These are phyloP conservation scores for Isoperla grammatica DNA, from an alignment of 2,888 invertebrate genomes.

Conservation along the genomic window DNA sequence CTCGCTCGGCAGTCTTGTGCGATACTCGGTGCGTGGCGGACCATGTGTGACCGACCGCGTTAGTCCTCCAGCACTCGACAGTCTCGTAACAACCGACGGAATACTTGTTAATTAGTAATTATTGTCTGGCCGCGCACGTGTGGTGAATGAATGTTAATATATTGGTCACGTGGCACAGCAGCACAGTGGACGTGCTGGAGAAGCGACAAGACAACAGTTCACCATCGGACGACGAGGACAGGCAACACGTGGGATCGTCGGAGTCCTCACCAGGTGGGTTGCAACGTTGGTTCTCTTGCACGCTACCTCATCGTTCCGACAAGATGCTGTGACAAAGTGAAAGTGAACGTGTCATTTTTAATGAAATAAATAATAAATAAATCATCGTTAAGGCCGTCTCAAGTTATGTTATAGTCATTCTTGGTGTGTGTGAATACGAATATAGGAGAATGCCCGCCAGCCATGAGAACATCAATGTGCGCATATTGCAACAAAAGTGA, in stretches of 20 bases:
- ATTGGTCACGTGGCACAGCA: not conserved
- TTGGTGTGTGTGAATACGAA: too few relatives aligned
- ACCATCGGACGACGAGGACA: not conserved
- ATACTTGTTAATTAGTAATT: not conserved
- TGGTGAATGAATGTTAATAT: slow-evolving; percentile 12
- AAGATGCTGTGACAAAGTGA: not conserved
- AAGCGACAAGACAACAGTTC: not conserved
- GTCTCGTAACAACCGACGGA: not conserved
- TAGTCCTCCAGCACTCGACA: too few relatives aligned
- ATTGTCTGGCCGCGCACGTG: not conserved
- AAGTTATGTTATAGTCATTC: not conserved
- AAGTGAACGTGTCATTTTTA: slow-evolving; percentile 8
- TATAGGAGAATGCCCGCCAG: slow-evolving; percentile 7
- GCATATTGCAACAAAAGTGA: slow-evolving; percentile 11
- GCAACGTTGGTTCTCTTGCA: too few relatives aligned
- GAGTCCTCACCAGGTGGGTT: too few relatives aligned
- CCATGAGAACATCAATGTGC: slow-evolving; percentile 15
- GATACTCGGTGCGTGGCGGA: slow-evolving; percentile 6
- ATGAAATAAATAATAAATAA: not conserved
- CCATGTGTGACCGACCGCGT: slow-evolving; percentile 1
- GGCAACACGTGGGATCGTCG: not conserved
- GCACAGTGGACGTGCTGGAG: slow-evolving; percentile 8
- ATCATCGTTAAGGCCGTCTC: not conserved
- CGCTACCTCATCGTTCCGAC: too few relatives aligned
- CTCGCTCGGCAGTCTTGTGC: slow-evolving; percentile 27